These are phyloP conservation scores for Clunio marinus DNA, from an alignment of 2,888 invertebrate genomes.

Conservation along the genomic window DNA sequence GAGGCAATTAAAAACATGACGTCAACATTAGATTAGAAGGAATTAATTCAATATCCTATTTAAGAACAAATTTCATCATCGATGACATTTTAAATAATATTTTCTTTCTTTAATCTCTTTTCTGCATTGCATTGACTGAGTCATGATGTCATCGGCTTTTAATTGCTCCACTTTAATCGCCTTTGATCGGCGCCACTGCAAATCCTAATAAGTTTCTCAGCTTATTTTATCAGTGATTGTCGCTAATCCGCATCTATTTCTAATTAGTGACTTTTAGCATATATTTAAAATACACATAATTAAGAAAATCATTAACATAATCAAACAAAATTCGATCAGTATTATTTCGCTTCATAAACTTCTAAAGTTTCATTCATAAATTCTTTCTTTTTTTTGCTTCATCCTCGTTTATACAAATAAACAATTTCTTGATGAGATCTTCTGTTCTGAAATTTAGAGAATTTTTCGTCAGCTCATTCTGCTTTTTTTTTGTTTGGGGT, in stretches of 20 bases:
- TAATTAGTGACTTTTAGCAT: constrained; percentile 30
- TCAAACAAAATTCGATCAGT: constrained; percentile 9
- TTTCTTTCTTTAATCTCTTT: too few relatives aligned
- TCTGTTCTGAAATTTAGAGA: not conserved
- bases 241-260: constrained; percentile 30
- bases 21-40: too few relatives aligned
- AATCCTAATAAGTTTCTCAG: not conserved
- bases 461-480: not conserved
- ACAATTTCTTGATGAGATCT: not conserved
- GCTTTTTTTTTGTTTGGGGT: not conserved
- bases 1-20: too few relatives aligned
- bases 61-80: too few relatives aligned
- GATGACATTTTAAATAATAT: too few relatives aligned
- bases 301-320: constrained; percentile 34
- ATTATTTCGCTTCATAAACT: not conserved
- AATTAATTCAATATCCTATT: too few relatives aligned
- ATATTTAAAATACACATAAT: not conserved
- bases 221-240: constrained; percentile 2
- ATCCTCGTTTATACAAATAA: not conserved
- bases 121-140: too few relatives aligned
- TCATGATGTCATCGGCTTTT: not conserved
- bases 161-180: not conserved
- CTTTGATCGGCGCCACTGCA: constrained; percentile 7
- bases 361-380: constrained; percentile 36
- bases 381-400: constrained; percentile 2